Evolutionary conservation across 2,797 vertebrate genomes (phyloP).

Genomic region (Okamejei kenojei): DNA sequence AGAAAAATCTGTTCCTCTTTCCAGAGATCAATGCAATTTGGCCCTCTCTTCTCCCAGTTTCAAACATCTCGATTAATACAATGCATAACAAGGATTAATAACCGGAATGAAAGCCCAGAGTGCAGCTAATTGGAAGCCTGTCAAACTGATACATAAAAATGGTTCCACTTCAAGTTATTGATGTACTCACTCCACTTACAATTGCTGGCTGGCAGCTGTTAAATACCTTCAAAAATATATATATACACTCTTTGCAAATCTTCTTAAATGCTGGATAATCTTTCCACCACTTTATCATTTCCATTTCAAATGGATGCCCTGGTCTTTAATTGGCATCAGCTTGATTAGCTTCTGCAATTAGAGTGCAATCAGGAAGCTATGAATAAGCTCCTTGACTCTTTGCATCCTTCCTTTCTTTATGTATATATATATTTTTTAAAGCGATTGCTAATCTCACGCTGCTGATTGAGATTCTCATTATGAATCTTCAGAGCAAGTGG

Average conservation of each 20-base stretch:
- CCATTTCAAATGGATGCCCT: constrained; percentile 44
- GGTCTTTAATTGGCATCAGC: constrained; percentile 48
- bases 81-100: not conserved
- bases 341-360: constrained; percentile 48
- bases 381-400: constrained; percentile 40
- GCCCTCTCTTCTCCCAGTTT: not conserved
- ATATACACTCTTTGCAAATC: constrained; percentile 24
- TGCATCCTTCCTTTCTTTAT: constrained; percentile 36
- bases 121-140: constrained; percentile 39
- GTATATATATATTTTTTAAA: constrained; percentile 35
- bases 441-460: not conserved
- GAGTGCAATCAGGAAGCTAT: constrained; percentile 46
- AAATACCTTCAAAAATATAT: not conserved
- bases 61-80: not conserved
- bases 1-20: not conserved
- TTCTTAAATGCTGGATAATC: constrained; percentile 19
- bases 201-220: constrained; percentile 2
- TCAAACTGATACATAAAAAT: constrained; percentile 30
- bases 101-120: constrained; percentile 18
- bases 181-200: constrained; percentile 16
- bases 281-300: constrained; percentile 44
- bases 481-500: not conserved
- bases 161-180: constrained; percentile 12
- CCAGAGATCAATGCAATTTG: not conserved
- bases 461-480: not conserved